A percentile compares a stretch with the other conserved stretches of the same genome.
These are phyloP conservation scores for Xenentodon cancila DNA, from an alignment of 2,797 vertebrate genomes.

Conservation along the genomic window DNA sequence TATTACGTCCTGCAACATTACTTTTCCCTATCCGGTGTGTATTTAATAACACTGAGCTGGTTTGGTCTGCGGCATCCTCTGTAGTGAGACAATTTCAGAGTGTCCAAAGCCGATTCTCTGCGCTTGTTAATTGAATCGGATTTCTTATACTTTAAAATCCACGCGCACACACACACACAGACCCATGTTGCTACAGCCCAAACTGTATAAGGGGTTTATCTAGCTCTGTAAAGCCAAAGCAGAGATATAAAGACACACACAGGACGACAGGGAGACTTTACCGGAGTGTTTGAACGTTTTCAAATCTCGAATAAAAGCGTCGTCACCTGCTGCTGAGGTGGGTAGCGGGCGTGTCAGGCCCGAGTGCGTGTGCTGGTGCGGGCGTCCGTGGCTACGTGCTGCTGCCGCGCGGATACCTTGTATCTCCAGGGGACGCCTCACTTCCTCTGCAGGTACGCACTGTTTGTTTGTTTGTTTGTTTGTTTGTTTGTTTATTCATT, in stretches of 20 bases:
- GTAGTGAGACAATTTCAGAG: conserved; percentile 74
- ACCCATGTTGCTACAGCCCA: conserved; percentile 76
- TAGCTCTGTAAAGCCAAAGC: conserved; percentile 79
- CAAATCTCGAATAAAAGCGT: conserved; percentile 63
- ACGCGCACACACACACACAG: conserved; percentile 62
- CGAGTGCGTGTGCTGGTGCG: conserved; percentile 2
- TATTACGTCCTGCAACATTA: not conserved
- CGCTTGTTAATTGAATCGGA: conserved; percentile 86
- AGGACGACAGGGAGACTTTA: conserved; percentile 70
- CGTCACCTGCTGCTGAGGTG: conserved; percentile 50
- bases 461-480: conserved; percentile 22
- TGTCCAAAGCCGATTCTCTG: conserved; percentile 85
- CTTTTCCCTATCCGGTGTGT: not conserved
- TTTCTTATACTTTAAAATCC: conserved; percentile 87
- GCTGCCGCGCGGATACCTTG: conserved; percentile 41
- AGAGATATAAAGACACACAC: conserved; percentile 83
- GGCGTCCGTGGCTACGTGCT: conserved; percentile 6
- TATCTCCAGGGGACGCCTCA: conserved; percentile 28
- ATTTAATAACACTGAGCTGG: not conserved
- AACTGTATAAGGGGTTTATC: conserved; percentile 87
- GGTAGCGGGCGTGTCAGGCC: conserved; percentile 12
- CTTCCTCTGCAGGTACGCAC: conserved; percentile 56
- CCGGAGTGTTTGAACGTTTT: conserved; percentile 69
- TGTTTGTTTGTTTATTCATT: conserved; percentile 6
- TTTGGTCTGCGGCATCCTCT: conserved; percentile 51